Percentiles rank a stretch among this genome's conserved stretches.
These are phyloP conservation scores for Trogon surrucura DNA, from an alignment of 2,113 vertebrate genomes.

Conservation along the genomic window DNA sequence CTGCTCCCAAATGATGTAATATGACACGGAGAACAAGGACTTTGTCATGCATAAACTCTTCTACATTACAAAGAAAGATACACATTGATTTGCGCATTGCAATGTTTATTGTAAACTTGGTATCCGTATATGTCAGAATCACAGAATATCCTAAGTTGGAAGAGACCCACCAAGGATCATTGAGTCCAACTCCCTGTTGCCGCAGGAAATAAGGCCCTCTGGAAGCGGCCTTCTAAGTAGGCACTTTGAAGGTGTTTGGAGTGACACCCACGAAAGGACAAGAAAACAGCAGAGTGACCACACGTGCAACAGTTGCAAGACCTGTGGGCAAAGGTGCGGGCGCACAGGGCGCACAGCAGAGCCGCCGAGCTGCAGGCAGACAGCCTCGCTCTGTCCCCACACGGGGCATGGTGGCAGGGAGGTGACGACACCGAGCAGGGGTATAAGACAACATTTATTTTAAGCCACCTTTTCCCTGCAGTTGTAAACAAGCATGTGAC, in stretches of 20 bases:
- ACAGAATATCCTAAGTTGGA: background rate
- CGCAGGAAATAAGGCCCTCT: background rate
- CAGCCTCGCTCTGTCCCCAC: background rate
- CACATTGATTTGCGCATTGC: background rate
- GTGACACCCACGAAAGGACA: background rate
- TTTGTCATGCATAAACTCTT: background rate
- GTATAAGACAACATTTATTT: conserved; percentile 25
- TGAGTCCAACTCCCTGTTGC: too few relatives aligned
- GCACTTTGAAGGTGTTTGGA: fast-evolving
- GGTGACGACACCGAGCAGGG: background rate
- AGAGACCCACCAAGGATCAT: fast-evolving
- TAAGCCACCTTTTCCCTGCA: background rate
- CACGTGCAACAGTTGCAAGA: background rate
- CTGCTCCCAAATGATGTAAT: background rate
- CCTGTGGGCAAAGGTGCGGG: fast-evolving
- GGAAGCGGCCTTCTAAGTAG: background rate
- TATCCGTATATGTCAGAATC: background rate
- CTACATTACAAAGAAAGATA: background rate
- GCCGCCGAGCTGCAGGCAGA: background rate
- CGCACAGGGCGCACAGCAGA: fast-evolving
- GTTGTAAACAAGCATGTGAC: conserved; percentile 53
- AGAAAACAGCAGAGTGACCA: background rate
- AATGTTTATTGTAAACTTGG: background rate
- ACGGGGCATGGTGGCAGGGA: background rate
- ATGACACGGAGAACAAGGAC: background rate